phyloP scores from a whole-genome alignment of 2,888 invertebrate genomes.

The Agriopis leucophaearia region DNA sequence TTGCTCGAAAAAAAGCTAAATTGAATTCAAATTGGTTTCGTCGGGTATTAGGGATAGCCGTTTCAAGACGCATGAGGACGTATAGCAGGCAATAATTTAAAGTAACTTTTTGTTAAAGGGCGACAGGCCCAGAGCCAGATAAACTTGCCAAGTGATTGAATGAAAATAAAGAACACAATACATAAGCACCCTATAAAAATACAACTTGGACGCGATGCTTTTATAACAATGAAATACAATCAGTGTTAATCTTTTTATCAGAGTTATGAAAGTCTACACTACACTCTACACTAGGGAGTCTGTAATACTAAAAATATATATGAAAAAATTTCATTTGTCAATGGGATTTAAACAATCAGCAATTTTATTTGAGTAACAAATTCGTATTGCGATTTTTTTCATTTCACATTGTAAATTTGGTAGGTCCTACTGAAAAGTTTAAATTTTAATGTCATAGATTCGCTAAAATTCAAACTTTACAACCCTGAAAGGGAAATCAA shows the following conservation, averaged over 20 bases:
- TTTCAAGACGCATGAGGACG: constrained; percentile 74
- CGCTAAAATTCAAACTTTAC: not conserved
- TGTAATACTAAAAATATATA: not conserved
- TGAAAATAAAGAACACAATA: constrained; percentile 63
- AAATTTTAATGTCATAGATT: not conserved
- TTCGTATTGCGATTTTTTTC: no score
- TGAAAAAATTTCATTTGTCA: not conserved
- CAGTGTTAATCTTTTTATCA: constrained; percentile 4
- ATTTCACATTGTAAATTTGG: no score
- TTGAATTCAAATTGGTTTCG: constrained; percentile 87
- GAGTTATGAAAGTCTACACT: not conserved
- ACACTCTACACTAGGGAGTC: not conserved
- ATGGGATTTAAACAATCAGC: no score
- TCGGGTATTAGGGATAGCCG: constrained; percentile 84
- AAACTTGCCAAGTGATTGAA: constrained; percentile 69
- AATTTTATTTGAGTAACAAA: no score
- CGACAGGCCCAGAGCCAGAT: constrained; percentile 68
- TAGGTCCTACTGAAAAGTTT: no score
- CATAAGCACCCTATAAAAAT: constrained; percentile 24
- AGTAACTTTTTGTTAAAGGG: constrained; percentile 78
- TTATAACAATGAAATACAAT: constrained; percentile 20
- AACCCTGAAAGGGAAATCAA: not conserved
- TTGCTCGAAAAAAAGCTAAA: constrained; percentile 85
- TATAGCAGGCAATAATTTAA: constrained; percentile 78
- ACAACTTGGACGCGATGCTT: constrained; percentile 40